A percentile compares a stretch with the other conserved stretches of the same genome.
Conservation (phyloP, 1,140 invertebrate species). For the Ectropis grisescens region DNA sequence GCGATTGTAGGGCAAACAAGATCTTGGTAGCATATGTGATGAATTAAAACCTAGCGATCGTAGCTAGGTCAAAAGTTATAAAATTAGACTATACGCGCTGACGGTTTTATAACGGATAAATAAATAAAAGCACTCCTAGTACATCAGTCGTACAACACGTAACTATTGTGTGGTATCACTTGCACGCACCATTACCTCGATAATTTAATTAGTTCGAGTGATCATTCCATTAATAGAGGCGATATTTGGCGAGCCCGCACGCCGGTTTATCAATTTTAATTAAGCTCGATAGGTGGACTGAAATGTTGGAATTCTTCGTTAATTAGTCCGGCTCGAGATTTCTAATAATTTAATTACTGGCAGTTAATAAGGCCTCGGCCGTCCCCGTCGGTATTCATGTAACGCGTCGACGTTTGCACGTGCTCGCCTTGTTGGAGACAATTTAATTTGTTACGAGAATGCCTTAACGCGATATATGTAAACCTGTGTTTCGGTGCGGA, state of each 20-base stretch:
- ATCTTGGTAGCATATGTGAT: too few relatives aligned
- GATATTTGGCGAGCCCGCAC: slow-evolving; percentile 56
- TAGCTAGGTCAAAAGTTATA: too few relatives aligned
- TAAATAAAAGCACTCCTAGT: too few relatives aligned
- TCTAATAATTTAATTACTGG: slow-evolving; percentile 68
- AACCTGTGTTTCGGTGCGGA: too few relatives aligned
- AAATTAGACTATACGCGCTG: too few relatives aligned
- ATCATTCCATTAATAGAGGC: slow-evolving; percentile 65
- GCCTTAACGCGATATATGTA: too few relatives aligned
- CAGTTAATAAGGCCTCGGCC: slow-evolving; percentile 54
- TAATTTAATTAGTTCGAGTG: slow-evolving; percentile 69
- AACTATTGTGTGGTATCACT: slow-evolving; percentile 59
- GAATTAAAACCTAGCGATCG: too few relatives aligned
- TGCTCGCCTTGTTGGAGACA: slow-evolving; percentile 5
- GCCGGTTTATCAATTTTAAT: slow-evolving; percentile 68
- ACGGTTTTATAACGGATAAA: too few relatives aligned
- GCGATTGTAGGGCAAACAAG: too few relatives aligned
- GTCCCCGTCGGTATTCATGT: slow-evolving; percentile 48
- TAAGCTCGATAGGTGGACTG: slow-evolving; percentile 59
- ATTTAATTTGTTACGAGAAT: slow-evolving; percentile 2
- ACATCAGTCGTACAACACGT: too few relatives aligned
- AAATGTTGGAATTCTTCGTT: slow-evolving; percentile 67
- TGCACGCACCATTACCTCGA: slow-evolving; percentile 65
- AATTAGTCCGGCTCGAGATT: slow-evolving; percentile 62
- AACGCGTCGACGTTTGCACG: slow-evolving; percentile 45